phyloP scores from a whole-genome alignment of 1,140 invertebrate species.

The Microplitis demolitor region DNA sequence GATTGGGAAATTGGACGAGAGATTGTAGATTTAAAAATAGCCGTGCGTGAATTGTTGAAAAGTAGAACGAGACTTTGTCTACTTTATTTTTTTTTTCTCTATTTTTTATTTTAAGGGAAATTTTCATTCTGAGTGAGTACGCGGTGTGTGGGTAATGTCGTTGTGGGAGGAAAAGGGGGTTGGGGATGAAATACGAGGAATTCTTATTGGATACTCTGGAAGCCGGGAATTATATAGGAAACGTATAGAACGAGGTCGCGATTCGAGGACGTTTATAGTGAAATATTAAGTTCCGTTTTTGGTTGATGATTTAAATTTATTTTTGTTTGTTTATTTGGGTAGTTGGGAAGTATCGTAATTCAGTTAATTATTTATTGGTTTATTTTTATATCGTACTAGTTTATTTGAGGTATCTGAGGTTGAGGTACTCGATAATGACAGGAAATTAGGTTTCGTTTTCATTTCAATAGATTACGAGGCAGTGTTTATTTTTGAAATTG shows the following conservation, averaged over 20 bases:
- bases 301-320: not conserved
- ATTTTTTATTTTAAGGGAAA: not conserved
- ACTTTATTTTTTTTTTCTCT: not conserved
- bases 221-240: not conserved
- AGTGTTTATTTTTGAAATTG: too few species aligned
- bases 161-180: not conserved
- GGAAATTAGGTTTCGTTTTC: too few species aligned
- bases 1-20: not conserved
- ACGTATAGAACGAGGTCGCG: not conserved
- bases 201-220: conserved; percentile 23
- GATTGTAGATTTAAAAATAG: not conserved
- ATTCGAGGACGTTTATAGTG: conserved; percentile 8
- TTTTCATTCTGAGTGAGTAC: conserved; percentile 2
- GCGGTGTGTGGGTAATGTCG: not conserved
- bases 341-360: too few species aligned
- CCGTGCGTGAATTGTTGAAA: not conserved
- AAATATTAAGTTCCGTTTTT: not conserved
- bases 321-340: not conserved
- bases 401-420: too few species aligned
- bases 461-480: too few species aligned
- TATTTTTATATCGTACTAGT: too few species aligned
- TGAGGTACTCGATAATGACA: too few species aligned
- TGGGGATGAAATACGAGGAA: conserved; percentile 19
- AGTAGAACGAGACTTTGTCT: not conserved
- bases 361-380: too few species aligned